Conservation (phyloP, 1,140 invertebrate species). For the Pachypeltis micranthus region DNA sequence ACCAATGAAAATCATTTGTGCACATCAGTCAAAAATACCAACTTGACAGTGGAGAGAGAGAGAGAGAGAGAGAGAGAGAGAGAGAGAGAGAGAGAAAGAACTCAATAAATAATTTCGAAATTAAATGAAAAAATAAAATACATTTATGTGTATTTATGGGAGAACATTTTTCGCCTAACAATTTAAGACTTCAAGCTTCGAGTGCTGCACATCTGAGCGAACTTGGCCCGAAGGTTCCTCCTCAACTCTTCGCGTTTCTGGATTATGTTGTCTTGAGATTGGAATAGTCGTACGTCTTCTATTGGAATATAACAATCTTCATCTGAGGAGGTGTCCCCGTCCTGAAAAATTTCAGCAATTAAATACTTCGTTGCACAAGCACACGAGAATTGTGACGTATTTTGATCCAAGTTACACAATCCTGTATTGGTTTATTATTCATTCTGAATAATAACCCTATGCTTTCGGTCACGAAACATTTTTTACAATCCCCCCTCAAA, state of each 20-base stretch:
- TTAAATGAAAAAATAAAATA: neutral
- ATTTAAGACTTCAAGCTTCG: slow-evolving; percentile 4
- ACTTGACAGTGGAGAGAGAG: neutral
- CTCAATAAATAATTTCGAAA: neutral
- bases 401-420: too few relatives aligned
- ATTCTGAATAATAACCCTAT: too few relatives aligned
- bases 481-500: too few relatives aligned
- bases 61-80: neutral
- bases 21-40: neutral
- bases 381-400: too few relatives aligned
- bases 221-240: slow-evolving; percentile 65
- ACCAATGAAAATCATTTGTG: neutral
- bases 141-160: neutral
- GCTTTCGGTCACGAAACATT: too few relatives aligned
- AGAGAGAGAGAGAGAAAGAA: neutral
- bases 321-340: slow-evolving; percentile 49
- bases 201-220: slow-evolving; percentile 48
- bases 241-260: slow-evolving; percentile 69
- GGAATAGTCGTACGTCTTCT: slow-evolving; percentile 72
- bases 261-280: slow-evolving; percentile 60
- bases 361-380: too few relatives aligned
- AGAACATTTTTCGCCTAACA: neutral
- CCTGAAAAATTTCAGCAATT: slow-evolving; percentile 32
- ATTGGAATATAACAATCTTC: slow-evolving; percentile 68
- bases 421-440: too few relatives aligned